These are phyloP conservation scores for Eulemur macaco DNA, from an alignment of 2,113 vertebrate genomes.

Conservation along the genomic window DNA sequence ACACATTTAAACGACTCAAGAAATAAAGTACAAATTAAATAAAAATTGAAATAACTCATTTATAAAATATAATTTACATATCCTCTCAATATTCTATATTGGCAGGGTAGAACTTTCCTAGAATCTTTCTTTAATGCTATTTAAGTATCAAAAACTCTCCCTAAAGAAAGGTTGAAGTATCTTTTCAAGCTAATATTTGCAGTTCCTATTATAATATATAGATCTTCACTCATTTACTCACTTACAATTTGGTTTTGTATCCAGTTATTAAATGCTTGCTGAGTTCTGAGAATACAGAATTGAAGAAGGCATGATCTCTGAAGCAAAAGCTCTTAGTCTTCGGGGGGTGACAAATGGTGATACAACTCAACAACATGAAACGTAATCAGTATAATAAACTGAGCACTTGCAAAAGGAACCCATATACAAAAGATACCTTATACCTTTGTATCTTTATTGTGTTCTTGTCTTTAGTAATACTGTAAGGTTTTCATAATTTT, in stretches of 20 bases:
- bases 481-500: background rate
- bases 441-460: background rate
- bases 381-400: background rate
- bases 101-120: background rate
- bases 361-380: background rate
- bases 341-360: background rate
- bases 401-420: background rate
- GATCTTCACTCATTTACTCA: background rate
- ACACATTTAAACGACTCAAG: background rate
- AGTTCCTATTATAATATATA: background rate
- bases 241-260: background rate
- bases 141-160: background rate
- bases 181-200: background rate
- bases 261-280: background rate
- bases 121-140: background rate
- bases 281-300: background rate
- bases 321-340: background rate
- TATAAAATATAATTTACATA: background rate
- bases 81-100: background rate
- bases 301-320: background rate
- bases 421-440: background rate
- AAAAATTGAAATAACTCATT: background rate
- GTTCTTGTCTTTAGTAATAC: background rate
- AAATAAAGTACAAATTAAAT: background rate
- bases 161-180: background rate